Base-by-base conservation (phyloP, 2,113 vertebrate species). In the Patagioenas fasciata region DNA sequence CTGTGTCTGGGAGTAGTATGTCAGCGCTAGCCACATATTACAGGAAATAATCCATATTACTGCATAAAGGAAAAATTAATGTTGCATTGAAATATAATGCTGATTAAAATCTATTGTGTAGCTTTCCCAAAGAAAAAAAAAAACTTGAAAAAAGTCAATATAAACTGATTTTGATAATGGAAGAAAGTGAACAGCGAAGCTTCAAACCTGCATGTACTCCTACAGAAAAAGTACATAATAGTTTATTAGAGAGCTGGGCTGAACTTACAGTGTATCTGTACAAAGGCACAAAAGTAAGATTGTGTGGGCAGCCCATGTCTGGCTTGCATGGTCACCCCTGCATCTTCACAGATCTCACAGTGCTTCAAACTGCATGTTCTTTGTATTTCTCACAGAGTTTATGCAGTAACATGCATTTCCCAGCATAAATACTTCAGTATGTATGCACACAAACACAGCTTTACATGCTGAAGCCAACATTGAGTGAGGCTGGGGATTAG, bases 191-290 rank as follows among this genome's bases (percentile, higher is more conserved):
- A 11, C 3, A 32, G 10, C 2, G 0, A 62, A 64, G 32, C 15
- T 71, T 53, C 20, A 20, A 32, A n/a, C 18, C 25, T 42, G 5
- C 1, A 0, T 21, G 4, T 26, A 36, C 71, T 9, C 18, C 4
- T 17, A 9, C 7, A 44, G 64, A 40, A 26, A 53, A 58, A 42
- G 16, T 11, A 28, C 4, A 0, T 24, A 11, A 17, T 6, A 24
- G 31, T 2, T 20, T 18, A 8, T 9, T 15, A 9, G 34, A 24
- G 11, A 58, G 24, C 23, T 28, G 44, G 9, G 31, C 53, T 66
- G 40, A 50, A 10, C 16, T 54, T 17, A 6, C 0, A 1, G 3
- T 0, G 1, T 40, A 2, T 29, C 31, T 20, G 15, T 51, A 23
- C 14, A 23, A n/a, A 56, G n/a, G 11, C 6, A 15, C 32, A 36